These are phyloP conservation scores for Vulpes vulpes DNA, from an alignment of 2,113 vertebrate genomes.

Conservation along the genomic window DNA sequence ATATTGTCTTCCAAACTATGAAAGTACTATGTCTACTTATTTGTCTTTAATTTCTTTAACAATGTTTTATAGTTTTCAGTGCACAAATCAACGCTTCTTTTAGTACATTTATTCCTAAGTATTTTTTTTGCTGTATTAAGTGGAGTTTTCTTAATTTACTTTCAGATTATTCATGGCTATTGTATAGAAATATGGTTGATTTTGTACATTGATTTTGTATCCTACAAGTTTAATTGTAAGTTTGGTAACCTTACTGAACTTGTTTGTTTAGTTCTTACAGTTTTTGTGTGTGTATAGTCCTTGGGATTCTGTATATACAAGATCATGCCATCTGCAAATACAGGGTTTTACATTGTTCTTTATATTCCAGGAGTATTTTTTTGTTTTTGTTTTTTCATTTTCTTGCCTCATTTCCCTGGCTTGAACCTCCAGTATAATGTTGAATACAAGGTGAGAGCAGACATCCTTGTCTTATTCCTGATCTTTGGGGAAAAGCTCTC, in stretches of 20 bases:
- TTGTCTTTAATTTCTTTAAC: not conserved
- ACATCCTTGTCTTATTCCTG: not conserved
- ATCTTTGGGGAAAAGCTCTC: not conserved
- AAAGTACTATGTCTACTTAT: not conserved
- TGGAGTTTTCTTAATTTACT: slow-evolving; percentile 34
- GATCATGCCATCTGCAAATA: not conserved
- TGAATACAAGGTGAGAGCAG: slow-evolving; percentile 9
- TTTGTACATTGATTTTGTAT: slow-evolving; percentile 2
- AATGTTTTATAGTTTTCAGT: not conserved
- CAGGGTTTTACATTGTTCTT: not conserved
- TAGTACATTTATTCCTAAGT: not conserved
- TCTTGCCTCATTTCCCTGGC: not conserved
- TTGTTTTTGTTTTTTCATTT: not conserved
- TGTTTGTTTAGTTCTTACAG: not conserved
- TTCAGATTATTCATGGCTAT: slow-evolving; percentile 9
- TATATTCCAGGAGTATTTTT: not conserved
- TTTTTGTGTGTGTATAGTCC: not conserved
- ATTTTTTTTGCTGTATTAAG: slow-evolving; percentile 8
- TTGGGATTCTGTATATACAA: slow-evolving; percentile 15
- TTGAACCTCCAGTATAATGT: not conserved
- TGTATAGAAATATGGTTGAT: not conserved
- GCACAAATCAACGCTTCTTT: not conserved
- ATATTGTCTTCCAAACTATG: not conserved
- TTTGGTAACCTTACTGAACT: not conserved
- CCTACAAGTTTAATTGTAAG: not conserved